phyloP scores from a whole-genome alignment of 1,140 invertebrate species.

The Heliconius nattereri region DNA sequence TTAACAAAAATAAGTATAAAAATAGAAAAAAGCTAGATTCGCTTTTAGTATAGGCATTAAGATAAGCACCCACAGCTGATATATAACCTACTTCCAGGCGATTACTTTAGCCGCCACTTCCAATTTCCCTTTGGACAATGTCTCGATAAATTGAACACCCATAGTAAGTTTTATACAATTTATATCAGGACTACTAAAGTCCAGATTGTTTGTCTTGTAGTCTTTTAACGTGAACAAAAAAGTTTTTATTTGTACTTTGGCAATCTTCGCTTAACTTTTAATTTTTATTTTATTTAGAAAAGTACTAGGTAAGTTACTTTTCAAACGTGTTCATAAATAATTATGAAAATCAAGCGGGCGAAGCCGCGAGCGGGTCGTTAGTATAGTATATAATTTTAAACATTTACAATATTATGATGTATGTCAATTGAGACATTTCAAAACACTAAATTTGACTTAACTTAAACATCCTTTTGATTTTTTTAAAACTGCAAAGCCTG shows the following conservation, averaged over 20 bases:
- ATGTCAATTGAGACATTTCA: not conserved
- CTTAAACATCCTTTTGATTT: slow-evolving; percentile 6
- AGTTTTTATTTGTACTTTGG: too few relatives aligned
- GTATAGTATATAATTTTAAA: too few relatives aligned
- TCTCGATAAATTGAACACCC: slow-evolving; percentile 1
- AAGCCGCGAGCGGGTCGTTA: too few relatives aligned
- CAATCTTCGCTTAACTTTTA: too few relatives aligned
- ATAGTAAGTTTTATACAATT: not conserved
- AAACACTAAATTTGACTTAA: not conserved
- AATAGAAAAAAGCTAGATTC: slow-evolving; percentile 1
- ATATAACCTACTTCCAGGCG: slow-evolving; percentile 1
- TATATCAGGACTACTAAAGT: not conserved
- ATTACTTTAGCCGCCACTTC: not conserved
- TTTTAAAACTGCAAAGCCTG: slow-evolving; percentile 5
- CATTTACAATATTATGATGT: not conserved
- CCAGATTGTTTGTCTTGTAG: not conserved
- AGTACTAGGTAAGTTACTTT: too few relatives aligned
- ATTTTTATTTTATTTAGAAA: too few relatives aligned
- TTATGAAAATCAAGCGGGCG: too few relatives aligned
- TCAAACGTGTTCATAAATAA: too few relatives aligned
- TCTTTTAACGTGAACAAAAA: too few relatives aligned
- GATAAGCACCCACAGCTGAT: not conserved
- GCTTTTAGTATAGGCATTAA: not conserved
- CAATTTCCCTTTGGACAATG: slow-evolving; percentile 17
- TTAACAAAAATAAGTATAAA: not conserved